A percentile compares a stretch with the other conserved stretches of the same genome.
These are phyloP conservation scores for Podarcis siculus DNA, from an alignment of 2,797 vertebrate species.

Conservation along the genomic window DNA sequence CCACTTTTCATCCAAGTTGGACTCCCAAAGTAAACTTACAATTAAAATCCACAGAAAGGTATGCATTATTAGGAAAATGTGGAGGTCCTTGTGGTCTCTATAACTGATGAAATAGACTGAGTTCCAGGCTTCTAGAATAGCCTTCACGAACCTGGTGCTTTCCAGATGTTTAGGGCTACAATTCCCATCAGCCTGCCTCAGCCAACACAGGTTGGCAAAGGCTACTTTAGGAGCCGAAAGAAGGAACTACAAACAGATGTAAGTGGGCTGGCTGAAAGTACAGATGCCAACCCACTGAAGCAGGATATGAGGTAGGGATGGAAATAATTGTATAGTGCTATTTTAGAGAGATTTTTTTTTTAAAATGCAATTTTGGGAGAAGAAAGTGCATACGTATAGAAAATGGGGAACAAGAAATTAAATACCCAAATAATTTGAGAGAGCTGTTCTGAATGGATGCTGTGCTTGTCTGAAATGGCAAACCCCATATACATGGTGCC, in stretches of 20 bases:
- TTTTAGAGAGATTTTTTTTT: background rate
- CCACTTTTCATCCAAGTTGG: too few species aligned
- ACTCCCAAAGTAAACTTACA: background rate
- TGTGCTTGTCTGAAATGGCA: background rate
- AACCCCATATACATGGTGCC: background rate
- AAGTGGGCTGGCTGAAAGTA: background rate
- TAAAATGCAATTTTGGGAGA: background rate
- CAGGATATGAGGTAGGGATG: background rate
- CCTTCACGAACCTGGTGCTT: too few species aligned
- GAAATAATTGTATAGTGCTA: background rate
- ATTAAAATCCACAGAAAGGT: background rate
- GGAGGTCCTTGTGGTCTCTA: background rate
- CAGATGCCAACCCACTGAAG: background rate
- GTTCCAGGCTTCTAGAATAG: background rate
- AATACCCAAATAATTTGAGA: background rate
- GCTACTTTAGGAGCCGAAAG: too few species aligned
- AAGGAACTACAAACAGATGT: background rate
- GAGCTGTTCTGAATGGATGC: background rate
- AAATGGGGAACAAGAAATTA: background rate
- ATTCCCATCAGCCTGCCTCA: too few species aligned
- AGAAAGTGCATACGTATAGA: background rate
- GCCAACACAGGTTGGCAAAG: too few species aligned
- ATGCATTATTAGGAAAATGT: background rate
- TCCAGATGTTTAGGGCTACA: too few species aligned
- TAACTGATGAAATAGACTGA: background rate